These are phyloP conservation scores for Percina caprodes DNA, from an alignment of 2,113 vertebrate genomes.

Conservation along the genomic window DNA sequence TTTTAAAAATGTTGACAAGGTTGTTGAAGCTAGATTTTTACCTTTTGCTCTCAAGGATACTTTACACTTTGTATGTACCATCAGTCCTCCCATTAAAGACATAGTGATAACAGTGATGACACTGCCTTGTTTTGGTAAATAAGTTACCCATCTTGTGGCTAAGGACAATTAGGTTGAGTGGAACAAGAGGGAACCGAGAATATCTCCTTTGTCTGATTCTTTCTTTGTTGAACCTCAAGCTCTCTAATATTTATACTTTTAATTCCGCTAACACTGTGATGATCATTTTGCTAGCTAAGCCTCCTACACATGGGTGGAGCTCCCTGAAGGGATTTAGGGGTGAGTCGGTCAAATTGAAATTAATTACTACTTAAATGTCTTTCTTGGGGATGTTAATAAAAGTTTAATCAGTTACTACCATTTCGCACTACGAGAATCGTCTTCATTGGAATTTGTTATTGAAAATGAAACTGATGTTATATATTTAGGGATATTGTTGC, in stretches of 20 bases:
- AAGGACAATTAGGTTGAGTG: constrained; percentile 10
- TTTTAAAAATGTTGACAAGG: too few species aligned
- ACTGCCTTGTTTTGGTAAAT: constrained; percentile 11
- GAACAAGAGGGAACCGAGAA: neutral
- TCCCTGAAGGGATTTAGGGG: constrained; percentile 51
- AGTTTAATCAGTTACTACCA: constrained; percentile 24
- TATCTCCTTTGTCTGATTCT: constrained; percentile 32
- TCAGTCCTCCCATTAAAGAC: neutral
- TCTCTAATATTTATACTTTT: constrained; percentile 45
- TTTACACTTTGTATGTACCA: neutral
- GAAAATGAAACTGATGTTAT: neutral
- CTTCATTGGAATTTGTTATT: constrained; percentile 5
- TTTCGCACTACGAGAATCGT: constrained; percentile 13
- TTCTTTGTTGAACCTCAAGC: constrained; percentile 20
- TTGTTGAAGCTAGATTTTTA: neutral
- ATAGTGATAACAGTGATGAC: neutral
- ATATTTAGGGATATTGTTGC: neutral
- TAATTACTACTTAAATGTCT: constrained; percentile 35
- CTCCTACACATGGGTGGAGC: constrained; percentile 61
- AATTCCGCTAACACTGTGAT: constrained; percentile 55
- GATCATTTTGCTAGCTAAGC: constrained; percentile 51
- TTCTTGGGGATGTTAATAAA: constrained; percentile 21
- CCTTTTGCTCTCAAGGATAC: neutral
- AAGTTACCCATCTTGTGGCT: constrained; percentile 9
- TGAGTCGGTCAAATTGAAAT: constrained; percentile 61